Conservation (phyloP, 2,888 invertebrate species). For the Diabrotica balteata region DNA sequence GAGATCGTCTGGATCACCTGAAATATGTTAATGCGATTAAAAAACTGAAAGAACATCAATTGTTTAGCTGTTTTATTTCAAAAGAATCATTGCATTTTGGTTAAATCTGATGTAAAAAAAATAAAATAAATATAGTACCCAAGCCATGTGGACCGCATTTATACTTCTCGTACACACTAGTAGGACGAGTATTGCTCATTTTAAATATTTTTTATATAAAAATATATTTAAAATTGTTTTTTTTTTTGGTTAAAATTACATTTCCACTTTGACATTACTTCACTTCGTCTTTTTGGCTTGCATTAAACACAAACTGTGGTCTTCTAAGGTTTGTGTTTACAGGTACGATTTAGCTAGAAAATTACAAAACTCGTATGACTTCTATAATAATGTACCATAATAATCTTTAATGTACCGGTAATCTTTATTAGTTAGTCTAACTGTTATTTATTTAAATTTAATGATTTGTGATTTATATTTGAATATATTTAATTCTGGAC, state of each 20-base stretch:
- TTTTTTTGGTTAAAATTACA: background rate
- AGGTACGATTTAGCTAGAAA: no score
- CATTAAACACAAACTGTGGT: no score
- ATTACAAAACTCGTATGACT: no score
- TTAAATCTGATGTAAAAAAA: background rate
- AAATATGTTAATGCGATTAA: slow-evolving; percentile 41
- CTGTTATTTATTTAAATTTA: no score
- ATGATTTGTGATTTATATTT: no score
- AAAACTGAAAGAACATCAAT: background rate
- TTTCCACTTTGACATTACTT: background rate
- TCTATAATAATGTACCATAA: no score
- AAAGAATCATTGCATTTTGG: background rate
- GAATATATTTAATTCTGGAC: no score
- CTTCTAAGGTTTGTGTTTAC: no score
- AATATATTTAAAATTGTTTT: background rate
- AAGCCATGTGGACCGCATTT: slow-evolving; percentile 42
- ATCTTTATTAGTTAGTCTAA: no score
- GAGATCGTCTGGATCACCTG: slow-evolving; percentile 86
- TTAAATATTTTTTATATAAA: background rate
- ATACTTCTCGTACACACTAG: slow-evolving; percentile 33
- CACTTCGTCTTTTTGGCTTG: no score
- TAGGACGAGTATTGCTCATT: slow-evolving; percentile 2
- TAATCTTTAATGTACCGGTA: no score
- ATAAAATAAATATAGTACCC: slow-evolving; percentile 26
- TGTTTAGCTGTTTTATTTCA: no score